Conservation (phyloP, 2,113 vertebrate species). For the Garra rufa region DNA sequence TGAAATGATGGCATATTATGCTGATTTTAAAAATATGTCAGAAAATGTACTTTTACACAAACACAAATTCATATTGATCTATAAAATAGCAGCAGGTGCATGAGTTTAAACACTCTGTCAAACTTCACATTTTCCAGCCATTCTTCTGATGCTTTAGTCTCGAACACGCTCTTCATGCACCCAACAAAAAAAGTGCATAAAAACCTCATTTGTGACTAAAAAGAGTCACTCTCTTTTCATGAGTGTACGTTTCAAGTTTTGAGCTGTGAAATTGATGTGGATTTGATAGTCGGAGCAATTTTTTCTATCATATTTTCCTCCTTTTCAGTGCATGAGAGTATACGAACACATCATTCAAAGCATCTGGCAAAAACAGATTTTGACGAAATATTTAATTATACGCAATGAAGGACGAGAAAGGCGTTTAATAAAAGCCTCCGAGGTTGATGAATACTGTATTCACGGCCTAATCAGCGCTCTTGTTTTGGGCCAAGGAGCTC, state of each 20-base stretch:
- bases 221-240: slow-evolving; percentile 57
- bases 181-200: slow-evolving; percentile 46
- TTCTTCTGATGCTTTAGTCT: slow-evolving; percentile 5
- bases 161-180: not conserved
- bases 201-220: slow-evolving; percentile 62
- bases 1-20: not conserved
- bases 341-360: slow-evolving; percentile 76
- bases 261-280: slow-evolving; percentile 60
- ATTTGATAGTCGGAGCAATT: slow-evolving; percentile 59
- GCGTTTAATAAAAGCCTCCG: slow-evolving; percentile 74
- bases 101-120: not conserved
- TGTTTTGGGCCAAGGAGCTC: slow-evolving; percentile 75
- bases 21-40: not conserved
- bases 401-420: slow-evolving; percentile 76
- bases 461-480: slow-evolving; percentile 82
- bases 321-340: slow-evolving; percentile 70
- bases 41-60: not conserved
- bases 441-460: slow-evolving; percentile 80
- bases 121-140: not conserved
- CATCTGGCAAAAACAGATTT: slow-evolving; percentile 71
- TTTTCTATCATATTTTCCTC: slow-evolving; percentile 61
- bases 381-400: slow-evolving; percentile 80
- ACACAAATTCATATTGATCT: not conserved
- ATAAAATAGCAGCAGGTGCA: slow-evolving; percentile 79
- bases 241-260: slow-evolving; percentile 51